phyloP scores from a whole-genome alignment of 2,888 invertebrate species.

The Barypeithes pellucidus region DNA sequence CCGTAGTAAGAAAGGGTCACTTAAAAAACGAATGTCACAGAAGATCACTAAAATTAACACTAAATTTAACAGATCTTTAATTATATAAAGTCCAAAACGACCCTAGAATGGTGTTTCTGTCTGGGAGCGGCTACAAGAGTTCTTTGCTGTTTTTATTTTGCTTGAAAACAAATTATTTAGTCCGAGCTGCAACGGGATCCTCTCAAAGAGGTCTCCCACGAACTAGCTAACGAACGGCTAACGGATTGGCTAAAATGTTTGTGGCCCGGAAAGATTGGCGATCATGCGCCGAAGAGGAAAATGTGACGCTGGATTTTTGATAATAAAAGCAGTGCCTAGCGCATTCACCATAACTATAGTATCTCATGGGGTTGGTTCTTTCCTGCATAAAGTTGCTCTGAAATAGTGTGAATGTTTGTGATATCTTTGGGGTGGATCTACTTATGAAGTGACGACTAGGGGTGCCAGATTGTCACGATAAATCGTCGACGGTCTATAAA shows the following conservation, averaged over 20 bases:
- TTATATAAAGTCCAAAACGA: background rate
- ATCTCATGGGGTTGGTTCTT: no score
- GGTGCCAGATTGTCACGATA: no score
- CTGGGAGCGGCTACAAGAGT: conserved; percentile 8
- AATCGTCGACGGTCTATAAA: no score
- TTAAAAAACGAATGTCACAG: conserved; percentile 9
- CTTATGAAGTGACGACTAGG: no score
- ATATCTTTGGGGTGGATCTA: no score
- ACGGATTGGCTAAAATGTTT: conserved; percentile 20
- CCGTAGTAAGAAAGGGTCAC: conserved; percentile 7
- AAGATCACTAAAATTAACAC: conserved; percentile 17
- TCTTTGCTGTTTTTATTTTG: conserved; percentile 20
- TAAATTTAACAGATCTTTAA: background rate
- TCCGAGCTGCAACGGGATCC: conserved; percentile 10
- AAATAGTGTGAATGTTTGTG: no score
- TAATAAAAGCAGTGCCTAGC: background rate
- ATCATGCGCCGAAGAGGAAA: conserved; percentile 11
- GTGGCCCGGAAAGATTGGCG: conserved; percentile 8
- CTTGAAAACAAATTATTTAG: conserved; percentile 8
- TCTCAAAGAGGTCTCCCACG: conserved; percentile 26
- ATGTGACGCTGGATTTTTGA: no score
- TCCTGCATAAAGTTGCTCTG: no score
- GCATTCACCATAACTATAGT: no score
- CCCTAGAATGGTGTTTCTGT: background rate
- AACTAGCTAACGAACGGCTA: conserved; percentile 18